Conservation (phyloP, 2,888 invertebrate species). For the Aleiodes testaceus region DNA sequence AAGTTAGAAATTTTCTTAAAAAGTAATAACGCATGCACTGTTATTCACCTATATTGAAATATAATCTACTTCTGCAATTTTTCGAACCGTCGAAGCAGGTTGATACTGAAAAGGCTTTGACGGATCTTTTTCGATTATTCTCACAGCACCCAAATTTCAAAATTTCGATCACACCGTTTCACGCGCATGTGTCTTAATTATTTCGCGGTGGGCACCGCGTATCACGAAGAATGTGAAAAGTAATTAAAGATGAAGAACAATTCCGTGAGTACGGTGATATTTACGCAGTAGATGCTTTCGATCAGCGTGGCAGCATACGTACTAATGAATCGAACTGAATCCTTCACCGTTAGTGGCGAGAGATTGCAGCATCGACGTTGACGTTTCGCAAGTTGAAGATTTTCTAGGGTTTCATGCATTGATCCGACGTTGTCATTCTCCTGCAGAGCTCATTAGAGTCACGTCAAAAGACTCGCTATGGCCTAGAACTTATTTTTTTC, state of each 20-base stretch:
- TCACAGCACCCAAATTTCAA: slow-evolving; percentile 71
- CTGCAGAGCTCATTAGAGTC: slow-evolving; percentile 69
- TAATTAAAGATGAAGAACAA: too few species aligned
- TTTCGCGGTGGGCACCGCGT: slow-evolving; percentile 10
- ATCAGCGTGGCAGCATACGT: slow-evolving; percentile 12
- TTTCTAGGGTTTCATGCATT: slow-evolving; percentile 72
- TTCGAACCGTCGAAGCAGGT: slow-evolving; percentile 24
- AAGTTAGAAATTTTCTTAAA: slow-evolving; percentile 1
- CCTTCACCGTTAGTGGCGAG: slow-evolving; percentile 20
- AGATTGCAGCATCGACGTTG: slow-evolving; percentile 16
- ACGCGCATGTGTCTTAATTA: slow-evolving; percentile 65
- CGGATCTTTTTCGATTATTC: slow-evolving; percentile 23
- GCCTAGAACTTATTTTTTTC: slow-evolving; percentile 59
- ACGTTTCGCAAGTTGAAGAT: slow-evolving; percentile 46
- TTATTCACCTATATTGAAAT: background rate
- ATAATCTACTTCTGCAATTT: background rate
- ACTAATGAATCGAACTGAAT: slow-evolving; percentile 26
- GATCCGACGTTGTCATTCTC: slow-evolving; percentile 65
- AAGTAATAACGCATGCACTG: background rate
- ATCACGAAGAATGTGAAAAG: background rate
- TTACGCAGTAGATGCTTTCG: background rate
- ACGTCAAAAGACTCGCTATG: slow-evolving; percentile 68
- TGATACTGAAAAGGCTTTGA: slow-evolving; percentile 7
- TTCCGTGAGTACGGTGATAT: background rate
- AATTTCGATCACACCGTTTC: slow-evolving; percentile 68